Evolutionary conservation across 2,797 vertebrate species (phyloP).

Genomic region (Danio kyathit): DNA sequence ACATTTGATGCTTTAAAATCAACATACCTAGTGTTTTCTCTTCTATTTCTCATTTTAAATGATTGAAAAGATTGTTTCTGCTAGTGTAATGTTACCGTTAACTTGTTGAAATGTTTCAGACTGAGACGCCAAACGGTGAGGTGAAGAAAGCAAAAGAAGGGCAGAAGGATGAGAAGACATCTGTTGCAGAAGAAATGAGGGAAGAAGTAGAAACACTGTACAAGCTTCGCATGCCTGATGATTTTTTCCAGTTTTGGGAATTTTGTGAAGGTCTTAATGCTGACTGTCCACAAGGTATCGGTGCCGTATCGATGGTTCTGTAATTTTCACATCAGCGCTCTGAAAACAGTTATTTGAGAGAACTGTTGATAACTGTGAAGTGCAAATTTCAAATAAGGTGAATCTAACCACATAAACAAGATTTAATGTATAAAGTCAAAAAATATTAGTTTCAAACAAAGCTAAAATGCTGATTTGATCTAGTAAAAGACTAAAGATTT

Average conservation of each 20-base stretch:
- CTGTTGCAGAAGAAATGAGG: constrained; percentile 70
- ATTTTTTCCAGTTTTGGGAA: constrained; percentile 94
- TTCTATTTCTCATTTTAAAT: background rate
- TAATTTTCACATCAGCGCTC: background rate
- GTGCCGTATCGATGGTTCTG: background rate
- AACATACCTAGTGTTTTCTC: background rate
- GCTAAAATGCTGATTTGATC: too few species aligned
- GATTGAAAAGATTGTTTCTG: background rate
- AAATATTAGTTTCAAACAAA: too few species aligned
- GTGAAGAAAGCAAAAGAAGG: constrained; percentile 48
- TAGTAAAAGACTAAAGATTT: too few species aligned
- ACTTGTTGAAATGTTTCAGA: background rate
- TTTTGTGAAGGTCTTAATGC: constrained; percentile 87
- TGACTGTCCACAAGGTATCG: constrained; percentile 85
- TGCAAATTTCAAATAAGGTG: too few species aligned
- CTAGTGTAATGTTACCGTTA: background rate
- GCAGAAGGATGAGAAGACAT: constrained; percentile 68
- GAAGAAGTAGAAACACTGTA: constrained; percentile 86
- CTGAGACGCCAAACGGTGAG: background rate
- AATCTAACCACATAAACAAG: too few species aligned
- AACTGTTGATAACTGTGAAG: too few species aligned
- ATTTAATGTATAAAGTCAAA: too few species aligned
- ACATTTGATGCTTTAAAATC: too few species aligned
- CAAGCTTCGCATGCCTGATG: constrained; percentile 88
- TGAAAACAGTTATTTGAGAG: background rate